Evolutionary conservation across 2,113 vertebrate genomes (phyloP).

Genomic region (Myrmecobius fasciatus): DNA sequence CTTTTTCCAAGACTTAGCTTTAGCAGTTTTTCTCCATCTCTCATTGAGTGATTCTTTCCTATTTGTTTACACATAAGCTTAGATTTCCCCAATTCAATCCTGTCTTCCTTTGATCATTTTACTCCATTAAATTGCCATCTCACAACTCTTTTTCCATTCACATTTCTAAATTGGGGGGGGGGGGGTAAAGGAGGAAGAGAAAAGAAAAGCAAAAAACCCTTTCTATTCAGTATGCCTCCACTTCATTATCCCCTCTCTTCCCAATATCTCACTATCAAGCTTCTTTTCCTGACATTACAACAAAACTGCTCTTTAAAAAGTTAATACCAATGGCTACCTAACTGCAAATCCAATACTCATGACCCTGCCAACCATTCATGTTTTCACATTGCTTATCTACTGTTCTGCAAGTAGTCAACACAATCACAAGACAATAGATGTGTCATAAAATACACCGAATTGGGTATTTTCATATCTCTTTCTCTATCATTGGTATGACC

Average conservation of each 20-base stretch:
- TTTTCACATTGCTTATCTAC: background rate
- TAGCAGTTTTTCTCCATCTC: background rate
- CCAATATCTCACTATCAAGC: background rate
- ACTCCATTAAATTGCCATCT: background rate
- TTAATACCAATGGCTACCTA: background rate
- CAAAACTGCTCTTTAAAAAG: background rate
- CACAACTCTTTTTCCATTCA: background rate
- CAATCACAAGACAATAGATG: background rate
- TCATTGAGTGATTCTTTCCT: background rate
- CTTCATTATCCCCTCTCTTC: background rate
- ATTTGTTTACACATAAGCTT: background rate
- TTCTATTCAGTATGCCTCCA: background rate
- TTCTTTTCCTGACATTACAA: background rate
- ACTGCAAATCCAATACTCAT: background rate
- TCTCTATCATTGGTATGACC: background rate
- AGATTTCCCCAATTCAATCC: background rate
- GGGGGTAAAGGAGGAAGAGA: background rate
- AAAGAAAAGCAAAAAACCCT: background rate
- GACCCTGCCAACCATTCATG: background rate
- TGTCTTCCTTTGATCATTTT: background rate
- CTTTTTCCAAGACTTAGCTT: background rate
- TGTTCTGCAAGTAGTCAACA: background rate
- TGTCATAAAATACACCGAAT: background rate
- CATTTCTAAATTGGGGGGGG: background rate
- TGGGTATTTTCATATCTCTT: background rate